Evolutionary conservation across 2,888 invertebrate genomes (phyloP).

Genomic region (Opisthograptis luteolata): DNA sequence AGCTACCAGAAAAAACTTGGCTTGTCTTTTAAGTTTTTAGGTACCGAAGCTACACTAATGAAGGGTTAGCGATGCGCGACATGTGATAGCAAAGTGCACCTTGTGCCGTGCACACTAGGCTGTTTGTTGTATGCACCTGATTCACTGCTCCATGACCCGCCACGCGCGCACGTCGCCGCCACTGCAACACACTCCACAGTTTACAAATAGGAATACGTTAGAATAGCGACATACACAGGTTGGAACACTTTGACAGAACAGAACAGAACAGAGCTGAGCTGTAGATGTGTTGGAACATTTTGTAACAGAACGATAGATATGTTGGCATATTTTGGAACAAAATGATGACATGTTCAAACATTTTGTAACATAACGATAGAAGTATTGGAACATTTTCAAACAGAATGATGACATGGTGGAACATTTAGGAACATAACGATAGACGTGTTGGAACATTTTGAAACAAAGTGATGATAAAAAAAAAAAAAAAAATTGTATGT

Average conservation of each 20-base stretch:
- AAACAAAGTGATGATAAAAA: neutral
- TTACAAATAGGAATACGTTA: constrained; percentile 22
- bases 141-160: constrained; percentile 78
- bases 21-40: neutral
- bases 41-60: constrained; percentile 4
- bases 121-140: constrained; percentile 47
- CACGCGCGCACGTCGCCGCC: constrained; percentile 89
- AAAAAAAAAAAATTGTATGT: too few species aligned
- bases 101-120: constrained; percentile 25
- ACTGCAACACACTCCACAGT: constrained; percentile 83
- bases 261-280: too few species aligned
- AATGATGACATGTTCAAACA: too few species aligned
- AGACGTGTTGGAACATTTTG: neutral
- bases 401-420: too few species aligned
- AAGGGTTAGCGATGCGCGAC: constrained; percentile 25
- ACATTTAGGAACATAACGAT: neutral
- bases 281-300: neutral
- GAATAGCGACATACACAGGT: neutral
- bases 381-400: neutral
- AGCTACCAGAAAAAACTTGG: neutral
- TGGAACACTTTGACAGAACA: neutral
- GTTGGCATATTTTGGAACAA: neutral
- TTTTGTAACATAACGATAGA: neutral
- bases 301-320: neutral
- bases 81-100: constrained; percentile 28